phyloP scores from a whole-genome alignment of 92 coral and sea anemone species.

The Anthopleura xanthogrammica region DNA sequence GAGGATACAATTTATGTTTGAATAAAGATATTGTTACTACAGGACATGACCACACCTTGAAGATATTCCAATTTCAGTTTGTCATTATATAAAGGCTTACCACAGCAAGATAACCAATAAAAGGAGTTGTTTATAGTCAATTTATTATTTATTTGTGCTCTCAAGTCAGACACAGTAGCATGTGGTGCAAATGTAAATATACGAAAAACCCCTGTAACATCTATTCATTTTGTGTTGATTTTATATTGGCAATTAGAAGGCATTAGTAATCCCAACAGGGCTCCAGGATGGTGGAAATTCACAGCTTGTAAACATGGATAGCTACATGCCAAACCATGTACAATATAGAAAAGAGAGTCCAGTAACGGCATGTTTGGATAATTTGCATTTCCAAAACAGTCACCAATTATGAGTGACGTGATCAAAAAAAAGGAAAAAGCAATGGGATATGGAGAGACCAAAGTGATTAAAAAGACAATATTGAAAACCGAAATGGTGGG shows the following conservation, averaged over 20 bases:
- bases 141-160: slow-evolving; percentile 32
- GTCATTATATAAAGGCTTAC: slow-evolving; percentile 26
- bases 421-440: too few species aligned
- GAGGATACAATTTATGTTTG: too few species aligned
- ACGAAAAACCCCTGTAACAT: slow-evolving; percentile 20
- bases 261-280: neutral
- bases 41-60: too few species aligned
- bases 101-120: slow-evolving; percentile 46
- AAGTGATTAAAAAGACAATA: too few species aligned
- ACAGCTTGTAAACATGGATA: too few species aligned
- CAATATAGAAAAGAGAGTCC: too few species aligned
- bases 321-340: too few species aligned
- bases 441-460: too few species aligned
- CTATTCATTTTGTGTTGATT: slow-evolving; percentile 1
- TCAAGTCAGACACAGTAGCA: slow-evolving; percentile 33
- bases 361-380: neutral
- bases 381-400: neutral
- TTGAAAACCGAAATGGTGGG: too few species aligned
- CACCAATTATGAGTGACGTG: too few species aligned
- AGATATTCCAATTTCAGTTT: slow-evolving; percentile 6
- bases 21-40: too few species aligned
- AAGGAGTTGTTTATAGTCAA: neutral
- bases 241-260: neutral
- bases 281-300: too few species aligned
- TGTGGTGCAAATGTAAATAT: slow-evolving; percentile 32